Percentiles rank a stretch among this genome's conserved stretches.
Conservation (phyloP, 2,888 invertebrate species). For the Tholera decimalis region DNA sequence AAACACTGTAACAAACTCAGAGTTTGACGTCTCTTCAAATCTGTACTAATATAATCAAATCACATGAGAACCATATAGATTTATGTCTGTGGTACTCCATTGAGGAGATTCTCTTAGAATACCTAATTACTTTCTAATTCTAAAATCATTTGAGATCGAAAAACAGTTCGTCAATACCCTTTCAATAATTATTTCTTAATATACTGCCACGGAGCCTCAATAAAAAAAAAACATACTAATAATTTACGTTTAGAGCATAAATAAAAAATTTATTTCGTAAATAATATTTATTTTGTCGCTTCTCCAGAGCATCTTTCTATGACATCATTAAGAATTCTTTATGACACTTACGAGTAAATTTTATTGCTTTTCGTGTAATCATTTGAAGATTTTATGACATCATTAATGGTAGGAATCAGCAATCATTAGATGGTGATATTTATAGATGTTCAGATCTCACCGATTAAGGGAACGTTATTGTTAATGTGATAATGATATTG, state of each 20-base stretch:
- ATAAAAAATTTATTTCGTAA: slow-evolving; percentile 21
- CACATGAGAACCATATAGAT: too few relatives aligned
- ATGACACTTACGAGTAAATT: slow-evolving; percentile 54
- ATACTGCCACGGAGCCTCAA: neutral
- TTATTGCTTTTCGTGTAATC: slow-evolving; percentile 49
- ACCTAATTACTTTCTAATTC: neutral
- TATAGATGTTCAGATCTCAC: slow-evolving; percentile 23
- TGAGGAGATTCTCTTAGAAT: neutral
- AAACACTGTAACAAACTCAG: too few relatives aligned
- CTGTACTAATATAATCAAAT: too few relatives aligned
- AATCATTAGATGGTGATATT: slow-evolving; percentile 46
- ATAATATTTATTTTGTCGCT: slow-evolving; percentile 24
- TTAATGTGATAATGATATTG: slow-evolving; percentile 3
- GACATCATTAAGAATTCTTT: slow-evolving; percentile 54
- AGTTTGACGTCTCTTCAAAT: too few relatives aligned
- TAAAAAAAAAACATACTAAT: slow-evolving; percentile 11
- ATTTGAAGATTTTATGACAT: slow-evolving; percentile 57
- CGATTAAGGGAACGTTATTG: slow-evolving; percentile 9
- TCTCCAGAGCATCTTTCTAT: slow-evolving; percentile 40
- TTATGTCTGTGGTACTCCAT: too few relatives aligned
- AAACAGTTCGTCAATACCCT: neutral
- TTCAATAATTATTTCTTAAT: neutral
- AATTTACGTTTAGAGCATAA: slow-evolving; percentile 22
- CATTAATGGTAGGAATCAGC: slow-evolving; percentile 54
- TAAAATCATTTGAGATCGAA: neutral